These are phyloP conservation scores for Drosophila neutralis DNA, from an alignment of 2,888 invertebrate species.

Conservation along the genomic window DNA sequence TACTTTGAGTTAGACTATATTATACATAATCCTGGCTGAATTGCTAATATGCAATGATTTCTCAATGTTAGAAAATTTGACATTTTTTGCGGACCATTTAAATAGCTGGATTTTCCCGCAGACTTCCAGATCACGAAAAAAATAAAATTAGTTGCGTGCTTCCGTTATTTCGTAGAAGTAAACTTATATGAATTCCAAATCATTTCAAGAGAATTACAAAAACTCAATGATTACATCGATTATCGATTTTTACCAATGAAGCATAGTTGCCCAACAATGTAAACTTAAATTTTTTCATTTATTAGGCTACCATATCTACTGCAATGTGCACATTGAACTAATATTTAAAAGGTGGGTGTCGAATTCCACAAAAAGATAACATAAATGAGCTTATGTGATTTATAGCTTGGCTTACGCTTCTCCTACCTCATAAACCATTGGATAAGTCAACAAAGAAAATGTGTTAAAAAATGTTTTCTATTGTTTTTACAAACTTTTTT, in stretches of 20 bases:
- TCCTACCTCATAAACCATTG: not conserved
- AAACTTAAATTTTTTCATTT: not conserved
- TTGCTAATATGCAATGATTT: not conserved
- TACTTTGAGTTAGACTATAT: not conserved
- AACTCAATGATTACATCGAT: not conserved
- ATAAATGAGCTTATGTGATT: not conserved
- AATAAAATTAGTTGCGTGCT: not conserved
- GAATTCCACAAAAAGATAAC: not conserved
- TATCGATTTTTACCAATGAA: not conserved
- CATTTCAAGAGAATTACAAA: not conserved
- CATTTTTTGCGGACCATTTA: not conserved
- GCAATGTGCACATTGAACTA: not conserved
- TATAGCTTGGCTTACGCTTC: not conserved
- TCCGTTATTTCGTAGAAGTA: not conserved
- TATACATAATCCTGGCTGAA: not conserved
- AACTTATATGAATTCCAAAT: not conserved
- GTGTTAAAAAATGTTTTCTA: not conserved
- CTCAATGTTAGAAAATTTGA: not conserved
- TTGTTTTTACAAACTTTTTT: not conserved
- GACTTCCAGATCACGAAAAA: not conserved
- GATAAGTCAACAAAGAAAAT: not conserved
- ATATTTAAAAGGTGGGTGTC: not conserved
- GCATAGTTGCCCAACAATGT: not conserved
- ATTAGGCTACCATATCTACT: not conserved
- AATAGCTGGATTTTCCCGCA: not conserved